Percentiles rank a stretch among this genome's conserved stretches.
Conservation (phyloP, 2,113 vertebrate genomes). For the Cariama cristata region DNA sequence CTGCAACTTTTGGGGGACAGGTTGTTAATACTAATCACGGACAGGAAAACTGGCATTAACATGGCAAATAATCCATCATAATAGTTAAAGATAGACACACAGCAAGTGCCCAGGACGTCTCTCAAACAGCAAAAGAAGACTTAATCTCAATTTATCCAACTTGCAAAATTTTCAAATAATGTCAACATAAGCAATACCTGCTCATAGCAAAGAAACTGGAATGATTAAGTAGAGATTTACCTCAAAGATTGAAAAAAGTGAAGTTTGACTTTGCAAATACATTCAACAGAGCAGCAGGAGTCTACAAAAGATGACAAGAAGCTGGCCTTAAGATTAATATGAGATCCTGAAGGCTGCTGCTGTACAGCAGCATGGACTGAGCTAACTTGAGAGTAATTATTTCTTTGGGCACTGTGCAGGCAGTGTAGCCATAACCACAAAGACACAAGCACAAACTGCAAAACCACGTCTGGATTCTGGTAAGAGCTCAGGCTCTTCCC, state of each 20-base stretch:
- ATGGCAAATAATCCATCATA: background rate
- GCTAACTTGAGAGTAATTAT: background rate
- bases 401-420: background rate
- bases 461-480: fast-evolving
- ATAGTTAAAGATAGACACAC: background rate
- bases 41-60: background rate
- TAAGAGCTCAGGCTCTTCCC: background rate
- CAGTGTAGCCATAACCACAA: background rate
- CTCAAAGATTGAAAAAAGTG: background rate
- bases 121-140: background rate
- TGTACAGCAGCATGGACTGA: background rate
- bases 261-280: background rate
- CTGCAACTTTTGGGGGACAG: background rate
- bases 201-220: background rate
- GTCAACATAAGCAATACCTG: background rate
- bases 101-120: fast-evolving
- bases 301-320: background rate
- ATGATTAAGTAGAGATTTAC: background rate
- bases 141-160: background rate
- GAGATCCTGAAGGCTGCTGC: background rate
- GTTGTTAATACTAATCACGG: background rate
- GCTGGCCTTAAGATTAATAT: background rate
- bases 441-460: background rate
- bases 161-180: background rate
- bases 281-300: background rate